These are phyloP conservation scores for Neoascia interrupta DNA, from an alignment of 2,888 invertebrate genomes.

Conservation along the genomic window DNA sequence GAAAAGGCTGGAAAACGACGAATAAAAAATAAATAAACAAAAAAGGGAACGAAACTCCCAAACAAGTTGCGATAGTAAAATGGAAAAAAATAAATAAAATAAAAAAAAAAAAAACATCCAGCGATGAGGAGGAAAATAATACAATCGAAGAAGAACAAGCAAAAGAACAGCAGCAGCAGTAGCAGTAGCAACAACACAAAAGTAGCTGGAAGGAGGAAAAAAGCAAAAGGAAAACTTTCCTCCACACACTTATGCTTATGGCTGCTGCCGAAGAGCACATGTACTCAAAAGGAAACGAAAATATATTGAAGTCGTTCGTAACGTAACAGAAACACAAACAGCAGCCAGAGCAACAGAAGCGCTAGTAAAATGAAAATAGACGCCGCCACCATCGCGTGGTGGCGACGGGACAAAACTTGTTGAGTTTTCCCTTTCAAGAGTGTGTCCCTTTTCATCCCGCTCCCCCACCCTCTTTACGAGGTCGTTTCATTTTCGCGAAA, in stretches of 20 bases:
- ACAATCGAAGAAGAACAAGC: constrained; percentile 55
- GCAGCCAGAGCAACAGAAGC: constrained; percentile 39
- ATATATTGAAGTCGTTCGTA: constrained; percentile 22
- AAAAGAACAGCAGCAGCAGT: constrained; percentile 45
- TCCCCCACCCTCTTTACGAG: background rate
- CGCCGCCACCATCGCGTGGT: constrained; percentile 12
- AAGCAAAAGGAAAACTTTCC: constrained; percentile 65
- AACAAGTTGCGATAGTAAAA: constrained; percentile 66
- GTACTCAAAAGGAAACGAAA: constrained; percentile 58
- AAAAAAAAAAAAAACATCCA: constrained; percentile 38
- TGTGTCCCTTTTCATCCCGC: background rate
- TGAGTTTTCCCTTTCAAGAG: constrained; percentile 50
- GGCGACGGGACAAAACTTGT: constrained; percentile 61
- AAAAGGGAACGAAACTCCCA: constrained; percentile 50
- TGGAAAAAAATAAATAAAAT: constrained; percentile 35
- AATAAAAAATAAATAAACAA: constrained; percentile 33
- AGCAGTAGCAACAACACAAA: constrained; percentile 5
- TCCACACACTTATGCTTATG: constrained; percentile 62
- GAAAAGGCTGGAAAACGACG: constrained; percentile 57
- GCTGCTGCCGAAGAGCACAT: constrained; percentile 43
- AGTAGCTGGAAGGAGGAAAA: constrained; percentile 20
- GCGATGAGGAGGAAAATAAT: constrained; percentile 60
- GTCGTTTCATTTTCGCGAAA: constrained; percentile 42
- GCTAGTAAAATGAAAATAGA: constrained; percentile 53
- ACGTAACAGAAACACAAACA: constrained; percentile 1